These are phyloP conservation scores for Muschampia plurimacula DNA, from an alignment of 2,888 invertebrate genomes.

Conservation along the genomic window DNA sequence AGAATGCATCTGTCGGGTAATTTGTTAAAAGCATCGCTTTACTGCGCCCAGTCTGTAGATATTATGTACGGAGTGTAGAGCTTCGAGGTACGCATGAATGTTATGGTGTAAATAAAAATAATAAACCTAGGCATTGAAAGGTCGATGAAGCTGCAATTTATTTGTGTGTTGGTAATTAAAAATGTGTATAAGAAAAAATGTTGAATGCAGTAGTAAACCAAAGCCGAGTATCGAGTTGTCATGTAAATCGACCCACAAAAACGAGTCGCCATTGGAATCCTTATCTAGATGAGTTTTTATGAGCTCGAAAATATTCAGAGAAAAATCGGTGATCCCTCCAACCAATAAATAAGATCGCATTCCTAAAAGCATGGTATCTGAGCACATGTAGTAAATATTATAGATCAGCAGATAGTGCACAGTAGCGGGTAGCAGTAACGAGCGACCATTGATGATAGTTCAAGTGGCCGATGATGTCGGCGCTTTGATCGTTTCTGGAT, in stretches of 20 bases:
- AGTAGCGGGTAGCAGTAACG: constrained; percentile 68
- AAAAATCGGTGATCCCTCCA: not conserved
- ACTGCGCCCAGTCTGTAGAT: not conserved
- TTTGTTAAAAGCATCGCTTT: constrained; percentile 24
- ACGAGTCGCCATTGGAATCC: not conserved
- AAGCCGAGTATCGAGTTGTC: not conserved
- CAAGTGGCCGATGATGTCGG: constrained; percentile 74
- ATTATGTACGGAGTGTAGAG: not conserved
- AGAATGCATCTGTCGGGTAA: constrained; percentile 27
- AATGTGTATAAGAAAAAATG: not conserved
- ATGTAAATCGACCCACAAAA: constrained; percentile 1
- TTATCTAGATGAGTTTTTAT: constrained; percentile 29
- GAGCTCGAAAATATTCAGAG: constrained; percentile 22
- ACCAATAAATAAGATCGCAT: constrained; percentile 24
- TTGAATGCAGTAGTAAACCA: not conserved
- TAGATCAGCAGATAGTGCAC: constrained; percentile 59
- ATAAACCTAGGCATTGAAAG: not conserved
- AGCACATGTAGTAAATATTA: constrained; percentile 40
- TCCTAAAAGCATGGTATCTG: constrained; percentile 20
- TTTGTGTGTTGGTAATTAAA: not conserved
- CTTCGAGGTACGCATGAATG: not conserved
- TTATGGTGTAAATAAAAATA: constrained; percentile 3
- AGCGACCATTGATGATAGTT: constrained; percentile 64
- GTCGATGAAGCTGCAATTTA: not conserved
- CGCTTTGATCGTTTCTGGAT: constrained; percentile 47